A percentile compares a stretch with the other conserved stretches of the same genome.
phyloP scores from a whole-genome alignment of 2,797 vertebrate genomes.

The Mus spretus region DNA sequence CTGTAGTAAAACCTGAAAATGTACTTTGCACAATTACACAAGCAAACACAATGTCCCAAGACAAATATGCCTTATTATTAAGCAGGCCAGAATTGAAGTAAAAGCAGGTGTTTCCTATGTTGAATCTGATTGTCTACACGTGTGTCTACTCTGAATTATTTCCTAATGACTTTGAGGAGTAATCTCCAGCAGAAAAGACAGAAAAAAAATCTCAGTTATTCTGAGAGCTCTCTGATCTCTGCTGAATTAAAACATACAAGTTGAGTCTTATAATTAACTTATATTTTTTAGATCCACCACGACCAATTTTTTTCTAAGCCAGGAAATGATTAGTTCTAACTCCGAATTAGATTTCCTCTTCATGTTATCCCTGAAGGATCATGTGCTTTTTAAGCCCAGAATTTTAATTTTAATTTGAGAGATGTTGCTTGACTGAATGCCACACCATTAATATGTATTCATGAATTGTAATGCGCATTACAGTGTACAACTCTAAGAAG shows the following conservation, averaged over 20 bases:
- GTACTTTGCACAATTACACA: slow-evolving; percentile 88
- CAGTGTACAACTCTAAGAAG: not conserved
- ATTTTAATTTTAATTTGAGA: slow-evolving; percentile 55
- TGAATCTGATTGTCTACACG: slow-evolving; percentile 86
- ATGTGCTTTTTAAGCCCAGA: not conserved
- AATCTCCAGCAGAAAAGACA: slow-evolving; percentile 53
- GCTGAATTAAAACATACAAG: slow-evolving; percentile 75
- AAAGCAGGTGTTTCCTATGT: slow-evolving; percentile 89
- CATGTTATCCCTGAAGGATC: slow-evolving; percentile 39
- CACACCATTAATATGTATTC: not conserved
- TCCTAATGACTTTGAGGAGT: slow-evolving; percentile 73
- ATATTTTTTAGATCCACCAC: slow-evolving; percentile 64
- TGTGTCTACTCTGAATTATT: slow-evolving; percentile 81
- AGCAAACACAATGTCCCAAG: slow-evolving; percentile 88
- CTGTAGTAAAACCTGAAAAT: slow-evolving; percentile 85
- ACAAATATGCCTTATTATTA: slow-evolving; percentile 85
- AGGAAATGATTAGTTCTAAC: slow-evolving; percentile 69
- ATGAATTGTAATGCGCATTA: not conserved
- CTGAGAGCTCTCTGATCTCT: slow-evolving; percentile 64
- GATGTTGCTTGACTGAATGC: not conserved
- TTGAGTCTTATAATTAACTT: slow-evolving; percentile 77
- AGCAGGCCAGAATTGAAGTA: slow-evolving; percentile 85
- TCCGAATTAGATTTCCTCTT: slow-evolving; percentile 57
- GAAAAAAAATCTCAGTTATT: slow-evolving; percentile 35
- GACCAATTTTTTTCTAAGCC: slow-evolving; percentile 63